These are phyloP conservation scores for Rhagonycha lutea DNA, from an alignment of 2,888 invertebrate genomes.

Conservation along the genomic window DNA sequence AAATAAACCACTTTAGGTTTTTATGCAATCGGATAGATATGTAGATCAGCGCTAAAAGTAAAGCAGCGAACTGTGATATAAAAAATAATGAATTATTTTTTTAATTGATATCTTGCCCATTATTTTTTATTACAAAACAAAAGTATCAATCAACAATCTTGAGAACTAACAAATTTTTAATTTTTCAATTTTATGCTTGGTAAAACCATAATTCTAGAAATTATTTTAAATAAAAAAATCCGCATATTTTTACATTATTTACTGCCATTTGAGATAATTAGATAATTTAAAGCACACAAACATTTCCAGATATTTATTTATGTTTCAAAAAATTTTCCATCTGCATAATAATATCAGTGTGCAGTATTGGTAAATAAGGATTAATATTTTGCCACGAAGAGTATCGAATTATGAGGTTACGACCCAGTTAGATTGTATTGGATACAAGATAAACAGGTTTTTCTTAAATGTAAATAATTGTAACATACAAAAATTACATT, in stretches of 20 bases:
- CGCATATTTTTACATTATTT: too few species aligned
- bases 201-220: not conserved
- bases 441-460: slow-evolving; percentile 23
- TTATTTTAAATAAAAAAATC: too few species aligned
- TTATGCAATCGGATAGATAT: not conserved
- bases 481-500: not conserved
- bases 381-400: not conserved
- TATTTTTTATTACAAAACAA: not conserved
- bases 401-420: slow-evolving; percentile 13
- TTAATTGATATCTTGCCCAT: not conserved
- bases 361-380: not conserved
- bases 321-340: not conserved
- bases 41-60: not conserved
- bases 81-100: not conserved
- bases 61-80: not conserved
- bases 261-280: too few species aligned
- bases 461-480: slow-evolving; percentile 7
- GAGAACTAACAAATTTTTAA: not conserved
- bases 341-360: not conserved
- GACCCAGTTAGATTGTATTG: slow-evolving; percentile 21
- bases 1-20: not conserved
- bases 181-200: not conserved
- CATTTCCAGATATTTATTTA: too few species aligned
- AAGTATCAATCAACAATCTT: not conserved
- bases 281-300: too few species aligned